A percentile compares a stretch with the other conserved stretches of the same genome.
Conservation (phyloP, 1,140 invertebrate species). For the Panagrolaimus sp. region DNA sequence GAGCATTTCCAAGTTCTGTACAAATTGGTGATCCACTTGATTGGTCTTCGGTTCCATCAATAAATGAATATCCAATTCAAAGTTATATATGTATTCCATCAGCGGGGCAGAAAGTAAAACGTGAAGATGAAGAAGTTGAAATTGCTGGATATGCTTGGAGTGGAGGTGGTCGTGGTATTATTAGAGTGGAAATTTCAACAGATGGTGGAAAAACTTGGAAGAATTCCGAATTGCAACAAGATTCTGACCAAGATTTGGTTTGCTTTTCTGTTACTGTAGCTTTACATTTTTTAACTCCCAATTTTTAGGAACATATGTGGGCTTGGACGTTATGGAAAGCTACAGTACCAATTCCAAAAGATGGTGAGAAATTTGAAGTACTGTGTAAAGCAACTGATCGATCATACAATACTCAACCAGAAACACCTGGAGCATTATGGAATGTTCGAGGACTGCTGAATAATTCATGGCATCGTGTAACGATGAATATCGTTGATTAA, state of each 20-base stretch:
- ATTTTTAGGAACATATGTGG: constrained; percentile 66
- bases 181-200: constrained; percentile 73
- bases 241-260: constrained; percentile 62
- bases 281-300: constrained; percentile 29
- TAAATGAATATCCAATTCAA: constrained; percentile 76
- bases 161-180: constrained; percentile 81
- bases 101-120: constrained; percentile 36
- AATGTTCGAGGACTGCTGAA: constrained; percentile 87
- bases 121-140: constrained; percentile 60
- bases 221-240: constrained; percentile 67
- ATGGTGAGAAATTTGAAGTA: constrained; percentile 69
- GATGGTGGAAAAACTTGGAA: constrained; percentile 82
- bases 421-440: constrained; percentile 85
- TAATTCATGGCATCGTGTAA: constrained; percentile 87
- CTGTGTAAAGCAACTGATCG: constrained; percentile 90
- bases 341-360: constrained; percentile 64
- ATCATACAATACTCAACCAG: constrained; percentile 92
- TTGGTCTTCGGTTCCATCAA: constrained; percentile 60
- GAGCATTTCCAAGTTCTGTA: constrained; percentile 75
- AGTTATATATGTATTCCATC: constrained; percentile 82
- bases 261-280: constrained; percentile 42
- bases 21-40: constrained; percentile 81
- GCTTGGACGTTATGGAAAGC: constrained; percentile 84
- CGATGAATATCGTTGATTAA: constrained; percentile 63
- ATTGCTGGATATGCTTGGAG: constrained; percentile 93